These are phyloP conservation scores for Drosophila anomalata DNA, from an alignment of 2,888 invertebrate species.

Conservation along the genomic window DNA sequence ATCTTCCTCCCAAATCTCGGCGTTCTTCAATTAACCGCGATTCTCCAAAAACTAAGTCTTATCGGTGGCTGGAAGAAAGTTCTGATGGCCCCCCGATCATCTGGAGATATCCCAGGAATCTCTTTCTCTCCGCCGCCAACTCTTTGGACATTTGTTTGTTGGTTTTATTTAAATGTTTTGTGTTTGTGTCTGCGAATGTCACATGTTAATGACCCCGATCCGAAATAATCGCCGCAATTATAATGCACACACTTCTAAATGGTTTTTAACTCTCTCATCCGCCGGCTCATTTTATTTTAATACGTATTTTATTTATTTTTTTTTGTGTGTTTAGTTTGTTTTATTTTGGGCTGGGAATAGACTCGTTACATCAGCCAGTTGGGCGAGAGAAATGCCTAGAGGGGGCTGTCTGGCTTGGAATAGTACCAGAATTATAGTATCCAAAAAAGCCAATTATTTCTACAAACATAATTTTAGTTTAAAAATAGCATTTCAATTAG, in stretches of 20 bases:
- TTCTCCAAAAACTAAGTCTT: slow-evolving; percentile 21
- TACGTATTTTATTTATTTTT: slow-evolving; percentile 4
- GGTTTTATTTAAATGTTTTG: slow-evolving; percentile 21
- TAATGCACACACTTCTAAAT: slow-evolving; percentile 70
- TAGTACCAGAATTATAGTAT: slow-evolving; percentile 7
- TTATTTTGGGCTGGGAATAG: slow-evolving; percentile 20
- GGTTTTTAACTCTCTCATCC: slow-evolving; percentile 42
- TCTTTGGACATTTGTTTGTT: slow-evolving; percentile 17
- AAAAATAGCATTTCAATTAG: slow-evolving; percentile 15
- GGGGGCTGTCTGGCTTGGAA: slow-evolving; percentile 2
- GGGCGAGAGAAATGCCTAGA: slow-evolving; percentile 2
- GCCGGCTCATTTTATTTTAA: slow-evolving; percentile 9
- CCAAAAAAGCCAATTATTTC: neutral
- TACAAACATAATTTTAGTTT: neutral
- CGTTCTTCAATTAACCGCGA: slow-evolving; percentile 53
- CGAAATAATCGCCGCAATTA: slow-evolving; percentile 69
- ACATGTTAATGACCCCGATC: slow-evolving; percentile 74
- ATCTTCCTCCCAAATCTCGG: slow-evolving; percentile 57
- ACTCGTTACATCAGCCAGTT: slow-evolving; percentile 38
- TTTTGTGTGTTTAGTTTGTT: neutral
- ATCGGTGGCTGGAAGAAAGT: slow-evolving; percentile 56
- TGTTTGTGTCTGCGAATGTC: slow-evolving; percentile 47
- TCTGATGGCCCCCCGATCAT: slow-evolving; percentile 59
- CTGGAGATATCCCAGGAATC: slow-evolving; percentile 56
- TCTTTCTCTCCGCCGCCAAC: slow-evolving; percentile 1